These are phyloP conservation scores for Montipora foliosa DNA, from an alignment of 64 coral and sea anemone genomes.

Conservation along the genomic window DNA sequence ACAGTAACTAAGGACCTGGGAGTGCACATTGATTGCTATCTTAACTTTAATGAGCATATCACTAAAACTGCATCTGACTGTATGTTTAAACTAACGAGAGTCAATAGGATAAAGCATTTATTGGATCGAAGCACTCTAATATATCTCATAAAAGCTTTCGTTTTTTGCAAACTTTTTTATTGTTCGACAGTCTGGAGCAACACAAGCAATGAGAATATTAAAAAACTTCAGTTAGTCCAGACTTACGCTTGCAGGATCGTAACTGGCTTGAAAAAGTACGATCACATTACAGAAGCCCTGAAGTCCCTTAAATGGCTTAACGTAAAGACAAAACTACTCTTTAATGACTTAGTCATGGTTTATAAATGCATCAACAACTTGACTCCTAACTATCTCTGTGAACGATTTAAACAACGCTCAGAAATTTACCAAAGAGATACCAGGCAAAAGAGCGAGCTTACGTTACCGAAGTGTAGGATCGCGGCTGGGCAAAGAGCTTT, in stretches of 20 bases:
- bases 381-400: too few species aligned
- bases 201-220: background rate
- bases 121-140: too few species aligned
- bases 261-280: constrained; percentile 37
- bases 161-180: too few species aligned
- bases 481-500: too few species aligned
- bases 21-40: too few species aligned
- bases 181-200: background rate
- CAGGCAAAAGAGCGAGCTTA: background rate
- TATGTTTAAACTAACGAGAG: too few species aligned
- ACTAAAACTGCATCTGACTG: too few species aligned
- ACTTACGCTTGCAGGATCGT: background rate
- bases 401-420: background rate
- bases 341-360: constrained; percentile 16
- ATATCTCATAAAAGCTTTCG: too few species aligned
- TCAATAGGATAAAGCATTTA: too few species aligned
- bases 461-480: too few species aligned
- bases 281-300: constrained; percentile 56
- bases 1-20: too few species aligned
- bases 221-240: constrained; percentile 16
- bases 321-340: constrained; percentile 24
- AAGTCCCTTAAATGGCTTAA: constrained; percentile 59
- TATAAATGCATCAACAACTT: background rate
- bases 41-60: too few species aligned
- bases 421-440: constrained; percentile 14